These are phyloP conservation scores for Norana najaformis DNA, from an alignment of 2,888 invertebrate species.

Conservation along the genomic window DNA sequence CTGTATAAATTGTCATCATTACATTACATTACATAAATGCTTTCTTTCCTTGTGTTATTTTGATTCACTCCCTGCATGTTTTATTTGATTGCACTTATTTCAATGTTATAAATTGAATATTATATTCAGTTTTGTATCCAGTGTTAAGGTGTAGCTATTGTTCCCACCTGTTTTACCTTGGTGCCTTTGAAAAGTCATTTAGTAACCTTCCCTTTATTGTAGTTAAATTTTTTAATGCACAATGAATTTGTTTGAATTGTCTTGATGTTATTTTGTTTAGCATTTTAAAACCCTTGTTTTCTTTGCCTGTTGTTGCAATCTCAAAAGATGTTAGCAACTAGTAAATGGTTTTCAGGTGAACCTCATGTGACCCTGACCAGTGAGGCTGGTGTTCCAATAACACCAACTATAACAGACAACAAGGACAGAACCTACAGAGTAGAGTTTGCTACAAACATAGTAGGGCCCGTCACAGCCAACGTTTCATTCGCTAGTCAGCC, in stretches of 20 bases:
- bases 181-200: not conserved
- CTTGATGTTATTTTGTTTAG: not conserved
- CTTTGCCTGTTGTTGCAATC: not conserved
- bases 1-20: too few species aligned
- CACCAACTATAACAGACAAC: slow-evolving; percentile 76
- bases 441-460: slow-evolving; percentile 59
- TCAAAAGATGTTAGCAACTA: too few species aligned
- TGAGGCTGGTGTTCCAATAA: slow-evolving; percentile 70
- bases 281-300: not conserved
- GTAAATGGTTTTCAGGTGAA: slow-evolving; percentile 71
- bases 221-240: not conserved
- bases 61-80: not conserved
- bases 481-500: slow-evolving; percentile 31
- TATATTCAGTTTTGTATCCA: not conserved
- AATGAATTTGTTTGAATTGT: not conserved
- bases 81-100: too few species aligned
- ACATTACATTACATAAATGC: not conserved
- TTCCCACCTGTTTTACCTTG: not conserved
- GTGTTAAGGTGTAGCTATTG: not conserved
- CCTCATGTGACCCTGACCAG: slow-evolving; percentile 72
- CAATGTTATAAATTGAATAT: too few species aligned
- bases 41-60: not conserved
- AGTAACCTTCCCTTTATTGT: not conserved
- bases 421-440: slow-evolving; percentile 57
- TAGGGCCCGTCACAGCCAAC: slow-evolving; percentile 53